Evolutionary conservation across 2,888 invertebrate species (phyloP).

Genomic region (Ophion slaviceki): DNA sequence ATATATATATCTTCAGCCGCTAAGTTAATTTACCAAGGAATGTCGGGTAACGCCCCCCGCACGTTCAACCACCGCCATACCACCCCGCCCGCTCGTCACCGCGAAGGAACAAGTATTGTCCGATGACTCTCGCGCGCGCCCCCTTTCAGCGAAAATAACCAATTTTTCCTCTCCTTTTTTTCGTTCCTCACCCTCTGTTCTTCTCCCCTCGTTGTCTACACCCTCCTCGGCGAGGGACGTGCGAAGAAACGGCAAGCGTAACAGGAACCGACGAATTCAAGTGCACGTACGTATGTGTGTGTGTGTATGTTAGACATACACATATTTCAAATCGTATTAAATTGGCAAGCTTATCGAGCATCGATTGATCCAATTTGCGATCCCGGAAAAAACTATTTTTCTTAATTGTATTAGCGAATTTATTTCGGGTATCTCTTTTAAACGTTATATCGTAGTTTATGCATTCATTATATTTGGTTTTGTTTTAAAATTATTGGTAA

Average conservation of each 20-base stretch:
- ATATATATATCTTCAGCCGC: conserved; percentile 77
- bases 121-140: conserved; percentile 55
- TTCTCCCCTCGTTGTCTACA: background rate
- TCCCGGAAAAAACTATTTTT: too few species aligned
- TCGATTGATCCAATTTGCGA: background rate
- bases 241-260: conserved; percentile 23
- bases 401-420: too few species aligned
- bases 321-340: background rate
- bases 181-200: conserved; percentile 9
- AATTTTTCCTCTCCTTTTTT: conserved; percentile 33
- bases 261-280: conserved; percentile 15
- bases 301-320: background rate
- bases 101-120: conserved; percentile 74
- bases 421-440: too few species aligned
- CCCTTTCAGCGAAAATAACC: conserved; percentile 34
- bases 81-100: conserved; percentile 45
- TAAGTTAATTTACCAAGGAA: conserved; percentile 84
- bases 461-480: too few species aligned
- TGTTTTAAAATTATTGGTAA: too few species aligned
- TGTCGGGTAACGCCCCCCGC: conserved; percentile 82
- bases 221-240: background rate
- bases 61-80: conserved; percentile 48
- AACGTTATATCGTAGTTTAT: too few species aligned
- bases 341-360: background rate
- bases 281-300: background rate